phyloP scores from a whole-genome alignment of 2,113 vertebrate species.

The Candoia aspera region DNA sequence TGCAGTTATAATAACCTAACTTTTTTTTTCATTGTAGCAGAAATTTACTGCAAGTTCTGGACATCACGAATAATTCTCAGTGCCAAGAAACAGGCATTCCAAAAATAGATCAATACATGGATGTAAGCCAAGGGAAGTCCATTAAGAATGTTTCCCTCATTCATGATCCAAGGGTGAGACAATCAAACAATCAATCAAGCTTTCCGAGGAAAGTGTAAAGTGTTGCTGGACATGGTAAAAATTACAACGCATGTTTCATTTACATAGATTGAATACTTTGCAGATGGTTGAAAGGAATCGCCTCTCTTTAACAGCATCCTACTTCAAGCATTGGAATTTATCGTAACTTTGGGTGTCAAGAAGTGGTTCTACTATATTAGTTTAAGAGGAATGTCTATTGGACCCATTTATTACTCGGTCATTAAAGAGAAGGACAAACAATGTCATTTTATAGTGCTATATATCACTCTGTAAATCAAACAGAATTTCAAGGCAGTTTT shows the following conservation, averaged over 20 bases:
- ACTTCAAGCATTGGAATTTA: background rate
- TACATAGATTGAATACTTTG: slow-evolving; percentile 1
- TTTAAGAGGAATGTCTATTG: slow-evolving; percentile 27
- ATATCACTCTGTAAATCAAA: background rate
- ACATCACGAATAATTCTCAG: background rate
- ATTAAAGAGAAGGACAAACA: rapidly evolving
- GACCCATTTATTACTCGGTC: background rate
- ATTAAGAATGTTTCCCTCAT: background rate
- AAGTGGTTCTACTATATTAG: slow-evolving; percentile 34
- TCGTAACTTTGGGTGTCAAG: background rate
- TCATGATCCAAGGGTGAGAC: background rate
- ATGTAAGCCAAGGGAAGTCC: background rate
- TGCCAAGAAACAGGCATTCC: background rate
- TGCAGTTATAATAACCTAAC: background rate
- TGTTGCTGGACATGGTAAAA: background rate
- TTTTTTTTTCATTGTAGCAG: slow-evolving; percentile 9
- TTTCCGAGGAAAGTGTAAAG: background rate
- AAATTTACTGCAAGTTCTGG: background rate
- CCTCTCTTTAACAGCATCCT: slow-evolving; percentile 14
- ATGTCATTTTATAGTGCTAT: background rate
- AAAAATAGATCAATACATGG: background rate
- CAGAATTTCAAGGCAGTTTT: background rate
- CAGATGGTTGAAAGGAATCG: slow-evolving; percentile 29
- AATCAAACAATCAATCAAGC: background rate
- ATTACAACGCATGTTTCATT: slow-evolving; percentile 29